Conservation (phyloP, 2,113 vertebrate species). For the Antechinus stuartii region DNA sequence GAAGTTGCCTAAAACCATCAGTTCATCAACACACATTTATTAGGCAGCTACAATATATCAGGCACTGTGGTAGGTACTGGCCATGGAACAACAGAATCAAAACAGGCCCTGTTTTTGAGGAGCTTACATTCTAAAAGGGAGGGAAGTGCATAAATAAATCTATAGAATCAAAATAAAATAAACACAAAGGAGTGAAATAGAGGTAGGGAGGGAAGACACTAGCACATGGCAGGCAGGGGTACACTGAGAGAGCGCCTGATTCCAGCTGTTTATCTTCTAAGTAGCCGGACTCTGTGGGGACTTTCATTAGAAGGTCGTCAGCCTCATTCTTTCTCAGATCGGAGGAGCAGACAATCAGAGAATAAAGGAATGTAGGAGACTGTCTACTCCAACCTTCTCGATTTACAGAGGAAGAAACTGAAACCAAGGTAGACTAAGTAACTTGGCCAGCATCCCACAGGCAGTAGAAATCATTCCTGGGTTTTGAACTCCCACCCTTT, state of each 20-base stretch:
- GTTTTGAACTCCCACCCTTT: background rate
- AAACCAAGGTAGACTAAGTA: background rate
- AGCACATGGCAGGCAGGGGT: background rate
- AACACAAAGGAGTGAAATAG: background rate
- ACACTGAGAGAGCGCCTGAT: background rate
- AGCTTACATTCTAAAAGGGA: background rate
- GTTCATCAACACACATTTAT: background rate
- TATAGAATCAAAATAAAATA: background rate
- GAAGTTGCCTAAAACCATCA: background rate
- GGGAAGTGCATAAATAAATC: background rate
- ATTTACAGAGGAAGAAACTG: background rate
- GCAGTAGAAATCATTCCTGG: background rate
- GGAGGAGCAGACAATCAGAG: background rate
- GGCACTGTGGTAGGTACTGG: background rate
- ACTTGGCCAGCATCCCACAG: background rate
- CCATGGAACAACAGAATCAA: background rate
- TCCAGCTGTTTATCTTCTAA: background rate
- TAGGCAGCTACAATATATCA: background rate
- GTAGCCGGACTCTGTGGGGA: background rate
- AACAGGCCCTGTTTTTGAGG: background rate
- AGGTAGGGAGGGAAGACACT: background rate
- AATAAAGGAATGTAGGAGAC: background rate
- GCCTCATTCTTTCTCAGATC: background rate
- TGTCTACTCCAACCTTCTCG: background rate
- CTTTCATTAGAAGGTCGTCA: background rate